phyloP scores from a whole-genome alignment of 1,140 invertebrate species.

The Globodera rostochiensis region DNA sequence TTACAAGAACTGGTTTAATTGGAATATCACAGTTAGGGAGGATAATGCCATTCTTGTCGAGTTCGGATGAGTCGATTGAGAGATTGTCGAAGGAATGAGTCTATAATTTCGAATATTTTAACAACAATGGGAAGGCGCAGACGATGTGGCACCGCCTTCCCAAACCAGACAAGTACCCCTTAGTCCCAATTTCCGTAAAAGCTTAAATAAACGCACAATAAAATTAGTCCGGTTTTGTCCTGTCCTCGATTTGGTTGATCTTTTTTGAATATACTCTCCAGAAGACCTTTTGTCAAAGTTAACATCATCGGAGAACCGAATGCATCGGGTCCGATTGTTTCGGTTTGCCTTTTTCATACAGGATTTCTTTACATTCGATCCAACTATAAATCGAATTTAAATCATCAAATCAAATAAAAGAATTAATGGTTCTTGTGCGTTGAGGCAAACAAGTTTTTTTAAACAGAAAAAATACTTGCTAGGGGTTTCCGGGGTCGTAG shows the following conservation, averaged over 20 bases:
- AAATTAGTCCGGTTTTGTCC: background rate
- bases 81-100: background rate
- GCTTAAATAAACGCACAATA: background rate
- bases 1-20: conserved; percentile 5
- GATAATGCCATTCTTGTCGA: conserved; percentile 1
- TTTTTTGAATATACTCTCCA: background rate
- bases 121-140: background rate
- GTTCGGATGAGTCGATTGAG: background rate
- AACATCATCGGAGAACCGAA: background rate
- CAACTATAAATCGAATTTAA: background rate
- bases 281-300: background rate
- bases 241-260: background rate
- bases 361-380: background rate
- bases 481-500: too few relatives aligned
- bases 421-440: too few relatives aligned
- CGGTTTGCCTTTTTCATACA: background rate
- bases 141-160: too few relatives aligned
- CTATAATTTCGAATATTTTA: background rate
- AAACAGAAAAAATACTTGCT: too few relatives aligned
- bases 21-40: conserved; percentile 4
- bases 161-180: background rate
- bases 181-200: background rate
- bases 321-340: background rate
- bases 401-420: background rate
- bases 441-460: too few relatives aligned